Evolutionary conservation across 2,113 vertebrate genomes (phyloP), one percentile per base, ranked within the genome.

Genomic region (Microtus pennsylvanicus): DNA sequence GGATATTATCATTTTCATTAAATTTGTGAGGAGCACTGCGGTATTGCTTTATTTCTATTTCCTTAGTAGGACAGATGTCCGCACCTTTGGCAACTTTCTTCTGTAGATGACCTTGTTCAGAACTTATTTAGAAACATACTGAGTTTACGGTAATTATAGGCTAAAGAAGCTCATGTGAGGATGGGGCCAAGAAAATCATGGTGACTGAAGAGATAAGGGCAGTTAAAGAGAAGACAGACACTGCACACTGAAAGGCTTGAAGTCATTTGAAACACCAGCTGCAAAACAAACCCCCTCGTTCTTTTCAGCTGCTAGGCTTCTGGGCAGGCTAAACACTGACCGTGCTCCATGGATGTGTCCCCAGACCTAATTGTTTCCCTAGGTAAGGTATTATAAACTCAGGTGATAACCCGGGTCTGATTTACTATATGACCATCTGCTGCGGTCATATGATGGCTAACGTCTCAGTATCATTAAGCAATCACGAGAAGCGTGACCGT

Each of bases 81-180:
- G 28, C 47, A 47, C 74, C 80, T 95, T 92, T 85, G 83, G 16
- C 26, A 86, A 50, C 80, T 89, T 90, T 93, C 61, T 91, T 92
- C 80, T 92, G 38, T 91, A 70, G 76, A 87, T 45, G 82, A 35
- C 42, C 86, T 92, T 95, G 38, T 75, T 94, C 70, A 61, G 30
- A 94, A 81, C 6, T 82, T 75, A 87, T 63, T 74, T 74, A 65
- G 72, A 52, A 93, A 77, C 38, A 33, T 42, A 42, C 11, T 77
- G 17, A 74, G 19, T 88, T 93, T 86, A 61, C 22, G 19, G n/a
- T 89, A 75, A 75, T 47, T 30, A 45, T 22, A 61, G n/a, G 24
- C 33, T 69, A 74, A 89, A 77, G 55, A 89, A 35, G 28, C 38
- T 76, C 17, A 9, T 42, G 38, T 38, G 5, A 45, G 19, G n/a